Conservation (phyloP, 2,113 vertebrate genomes). For the Sitta europaea region DNA sequence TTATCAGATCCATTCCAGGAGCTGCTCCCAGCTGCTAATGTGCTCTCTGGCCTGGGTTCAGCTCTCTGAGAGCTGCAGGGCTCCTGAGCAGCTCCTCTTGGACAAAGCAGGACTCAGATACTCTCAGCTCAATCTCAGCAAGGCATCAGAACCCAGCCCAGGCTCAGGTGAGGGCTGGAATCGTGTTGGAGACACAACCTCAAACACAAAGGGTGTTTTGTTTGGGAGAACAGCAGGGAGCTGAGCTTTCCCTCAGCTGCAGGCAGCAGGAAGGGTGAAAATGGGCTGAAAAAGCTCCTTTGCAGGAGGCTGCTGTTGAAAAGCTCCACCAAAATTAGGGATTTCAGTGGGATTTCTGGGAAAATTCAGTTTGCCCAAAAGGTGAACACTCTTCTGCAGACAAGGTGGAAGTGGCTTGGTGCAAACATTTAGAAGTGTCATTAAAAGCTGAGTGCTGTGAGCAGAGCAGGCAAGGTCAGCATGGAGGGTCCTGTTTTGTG, state of each 20-base stretch:
- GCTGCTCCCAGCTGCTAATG: conserved; percentile 2
- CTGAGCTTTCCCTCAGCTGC: not conserved
- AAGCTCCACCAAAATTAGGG: not conserved
- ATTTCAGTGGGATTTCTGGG: not conserved
- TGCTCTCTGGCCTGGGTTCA: conserved; percentile 7
- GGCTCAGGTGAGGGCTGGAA: not conserved
- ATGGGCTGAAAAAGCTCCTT: not conserved
- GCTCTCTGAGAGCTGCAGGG: not conserved
- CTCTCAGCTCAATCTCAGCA: not conserved
- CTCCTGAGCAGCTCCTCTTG: not conserved
- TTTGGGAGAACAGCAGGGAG: not conserved
- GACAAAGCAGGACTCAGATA: not conserved
- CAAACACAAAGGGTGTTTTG: not conserved
- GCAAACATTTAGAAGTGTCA: not conserved
- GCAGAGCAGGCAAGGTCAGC: not conserved
- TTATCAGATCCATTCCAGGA: not conserved
- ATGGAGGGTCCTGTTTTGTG: not conserved
- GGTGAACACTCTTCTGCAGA: not conserved
- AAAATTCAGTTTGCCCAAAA: not conserved
- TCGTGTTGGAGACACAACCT: fast-evolving
- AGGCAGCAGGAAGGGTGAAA: not conserved
- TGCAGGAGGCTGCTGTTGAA: not conserved
- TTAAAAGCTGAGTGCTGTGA: not conserved
- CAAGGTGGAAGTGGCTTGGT: not conserved
- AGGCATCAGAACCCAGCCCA: not conserved